These are phyloP conservation scores for Terebella lapidaria DNA, from an alignment of 2,888 invertebrate species.

Conservation along the genomic window DNA sequence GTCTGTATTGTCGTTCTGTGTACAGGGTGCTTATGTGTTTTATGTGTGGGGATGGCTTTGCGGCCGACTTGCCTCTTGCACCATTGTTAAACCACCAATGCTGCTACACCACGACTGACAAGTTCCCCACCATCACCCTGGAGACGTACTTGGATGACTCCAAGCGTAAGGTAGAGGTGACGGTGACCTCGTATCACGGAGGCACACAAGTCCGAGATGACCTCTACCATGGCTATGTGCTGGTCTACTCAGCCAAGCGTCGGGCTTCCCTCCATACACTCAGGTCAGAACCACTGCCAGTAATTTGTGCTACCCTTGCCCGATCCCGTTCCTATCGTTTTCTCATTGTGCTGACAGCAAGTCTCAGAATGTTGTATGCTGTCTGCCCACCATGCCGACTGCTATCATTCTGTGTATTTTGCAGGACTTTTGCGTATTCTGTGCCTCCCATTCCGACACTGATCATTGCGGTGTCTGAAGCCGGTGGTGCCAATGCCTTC, in stretches of 20 bases:
- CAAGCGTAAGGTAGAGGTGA: conserved; percentile 68
- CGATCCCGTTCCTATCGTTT: too few species aligned
- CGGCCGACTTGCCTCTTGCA: conserved; percentile 80
- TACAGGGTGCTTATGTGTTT: conserved; percentile 65
- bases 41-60: conserved; percentile 93
- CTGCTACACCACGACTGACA: conserved; percentile 76
- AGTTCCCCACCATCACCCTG: conserved; percentile 73
- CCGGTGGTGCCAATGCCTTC: conserved; percentile 79
- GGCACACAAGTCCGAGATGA: conserved; percentile 74
- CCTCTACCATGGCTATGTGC: conserved; percentile 88
- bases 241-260: conserved; percentile 89
- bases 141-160: conserved; percentile 89
- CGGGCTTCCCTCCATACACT: conserved; percentile 90
- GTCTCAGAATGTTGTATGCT: too few species aligned
- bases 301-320: neutral
- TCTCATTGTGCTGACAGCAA: too few species aligned
- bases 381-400: too few species aligned
- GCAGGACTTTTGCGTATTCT: conserved; percentile 85
- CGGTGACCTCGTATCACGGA: conserved; percentile 88
- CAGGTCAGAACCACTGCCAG: conserved; percentile 59
- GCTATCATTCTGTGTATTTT: conserved; percentile 2
- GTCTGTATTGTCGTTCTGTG: too few species aligned
- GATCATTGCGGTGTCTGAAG: conserved; percentile 77
- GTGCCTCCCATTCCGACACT: conserved; percentile 90
- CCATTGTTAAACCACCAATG: conserved; percentile 83